phyloP scores from a whole-genome alignment of 2,113 vertebrate genomes.

The Egretta garzetta region DNA sequence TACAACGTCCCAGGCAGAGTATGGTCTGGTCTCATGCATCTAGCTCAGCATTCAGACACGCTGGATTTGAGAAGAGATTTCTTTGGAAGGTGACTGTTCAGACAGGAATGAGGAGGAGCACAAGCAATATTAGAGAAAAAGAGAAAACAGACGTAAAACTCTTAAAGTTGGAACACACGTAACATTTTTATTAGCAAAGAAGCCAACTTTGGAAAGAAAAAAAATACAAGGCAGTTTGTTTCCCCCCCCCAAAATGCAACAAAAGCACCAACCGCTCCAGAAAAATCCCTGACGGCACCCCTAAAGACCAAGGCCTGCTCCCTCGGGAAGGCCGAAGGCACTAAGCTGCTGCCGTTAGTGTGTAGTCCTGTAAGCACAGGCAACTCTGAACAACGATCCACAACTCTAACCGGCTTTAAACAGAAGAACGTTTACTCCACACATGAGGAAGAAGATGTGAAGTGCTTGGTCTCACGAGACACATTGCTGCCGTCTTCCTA shows the following conservation, averaged over 20 bases:
- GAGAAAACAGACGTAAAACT: neutral
- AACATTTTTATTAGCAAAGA: conserved; percentile 56
- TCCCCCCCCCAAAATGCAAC: neutral
- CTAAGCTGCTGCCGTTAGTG: conserved; percentile 42
- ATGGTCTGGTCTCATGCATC: accelerated
- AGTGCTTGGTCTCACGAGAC: conserved; percentile 89
- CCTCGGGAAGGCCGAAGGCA: conserved; percentile 61
- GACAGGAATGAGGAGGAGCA: neutral
- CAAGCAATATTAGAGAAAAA: neutral
- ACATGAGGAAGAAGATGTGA: conserved; percentile 92
- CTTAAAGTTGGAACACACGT: neutral
- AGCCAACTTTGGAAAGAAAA: conserved; percentile 45
- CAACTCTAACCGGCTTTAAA: conserved; percentile 85
- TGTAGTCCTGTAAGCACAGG: conserved; percentile 56
- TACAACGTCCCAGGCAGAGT: too few species aligned
- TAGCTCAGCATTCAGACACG: neutral
- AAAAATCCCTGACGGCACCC: conserved; percentile 69
- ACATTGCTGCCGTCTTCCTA: conserved; percentile 91
- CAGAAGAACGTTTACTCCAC: conserved; percentile 87
- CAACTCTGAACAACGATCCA: conserved; percentile 12
- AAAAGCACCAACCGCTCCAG: conserved; percentile 72
- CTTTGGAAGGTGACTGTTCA: neutral
- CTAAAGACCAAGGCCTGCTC: conserved; percentile 55
- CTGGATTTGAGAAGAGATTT: too few species aligned
- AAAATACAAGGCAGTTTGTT: conserved; percentile 48